A percentile compares a stretch with the other conserved stretches of the same genome.
phyloP scores from a whole-genome alignment of 2,113 vertebrate species.

The Pelusios castaneus region DNA sequence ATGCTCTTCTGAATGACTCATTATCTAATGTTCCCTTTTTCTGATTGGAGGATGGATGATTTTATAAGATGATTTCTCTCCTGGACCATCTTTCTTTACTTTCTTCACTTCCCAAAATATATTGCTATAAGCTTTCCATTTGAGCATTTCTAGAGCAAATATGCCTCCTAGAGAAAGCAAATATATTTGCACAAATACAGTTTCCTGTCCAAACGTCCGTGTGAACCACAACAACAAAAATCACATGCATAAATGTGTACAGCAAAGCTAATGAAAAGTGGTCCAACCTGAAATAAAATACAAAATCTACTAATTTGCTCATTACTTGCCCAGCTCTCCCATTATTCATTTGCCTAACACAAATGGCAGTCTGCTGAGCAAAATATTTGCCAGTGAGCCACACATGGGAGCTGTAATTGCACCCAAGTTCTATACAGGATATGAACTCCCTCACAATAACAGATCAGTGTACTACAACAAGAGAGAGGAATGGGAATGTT shows the following conservation, averaged over 20 bases:
- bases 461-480: not conserved
- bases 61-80: not conserved
- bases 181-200: not conserved
- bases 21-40: not conserved
- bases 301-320: not conserved
- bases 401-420: not conserved
- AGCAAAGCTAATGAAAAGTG: not conserved
- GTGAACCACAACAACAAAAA: not conserved
- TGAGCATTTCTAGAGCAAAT: not conserved
- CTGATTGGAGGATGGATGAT: not conserved
- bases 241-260: not conserved
- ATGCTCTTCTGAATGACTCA: not conserved
- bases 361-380: not conserved
- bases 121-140: not conserved
- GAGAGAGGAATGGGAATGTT: not conserved
- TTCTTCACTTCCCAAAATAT: not conserved
- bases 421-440: not conserved
- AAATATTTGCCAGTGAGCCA: not conserved
- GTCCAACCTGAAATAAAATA: not conserved
- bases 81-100: not conserved
- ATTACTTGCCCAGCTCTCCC: not conserved
- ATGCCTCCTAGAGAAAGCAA: not conserved
- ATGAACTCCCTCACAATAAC: not conserved
- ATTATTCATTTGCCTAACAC: not conserved
- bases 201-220: not conserved